Conservation (phyloP, 2,797 vertebrate species). For the Crypturellus tataupa region DNA sequence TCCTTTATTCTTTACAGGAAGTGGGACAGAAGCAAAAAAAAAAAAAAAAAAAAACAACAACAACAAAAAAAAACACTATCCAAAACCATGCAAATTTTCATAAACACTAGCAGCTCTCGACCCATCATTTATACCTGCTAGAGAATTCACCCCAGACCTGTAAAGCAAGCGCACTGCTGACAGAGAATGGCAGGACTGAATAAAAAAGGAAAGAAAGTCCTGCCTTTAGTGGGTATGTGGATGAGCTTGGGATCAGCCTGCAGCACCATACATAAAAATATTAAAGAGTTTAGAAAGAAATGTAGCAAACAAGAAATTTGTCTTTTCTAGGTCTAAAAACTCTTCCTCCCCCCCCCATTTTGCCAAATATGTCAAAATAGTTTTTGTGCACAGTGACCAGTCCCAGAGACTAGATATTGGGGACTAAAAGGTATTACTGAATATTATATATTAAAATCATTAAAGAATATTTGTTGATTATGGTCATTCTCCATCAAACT, state of each 20-base stretch:
- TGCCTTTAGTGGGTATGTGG: conserved; percentile 29
- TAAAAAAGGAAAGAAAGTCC: background rate
- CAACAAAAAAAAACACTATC: background rate
- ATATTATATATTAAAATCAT: background rate
- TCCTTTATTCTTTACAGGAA: background rate
- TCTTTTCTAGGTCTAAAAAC: background rate
- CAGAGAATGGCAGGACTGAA: background rate
- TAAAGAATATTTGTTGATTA: background rate
- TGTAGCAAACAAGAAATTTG: background rate
- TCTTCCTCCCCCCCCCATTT: too few relatives aligned
- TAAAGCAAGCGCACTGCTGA: background rate
- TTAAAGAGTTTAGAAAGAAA: background rate
- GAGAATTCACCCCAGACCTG: background rate
- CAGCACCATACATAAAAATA: background rate
- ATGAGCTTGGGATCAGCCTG: conserved; percentile 32
- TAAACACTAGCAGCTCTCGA: background rate
- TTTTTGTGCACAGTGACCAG: background rate
- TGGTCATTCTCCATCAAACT: background rate
- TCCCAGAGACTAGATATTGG: background rate
- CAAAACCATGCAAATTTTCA: background rate
- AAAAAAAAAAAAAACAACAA: too few relatives aligned
- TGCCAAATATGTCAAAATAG: background rate
- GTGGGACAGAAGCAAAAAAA: background rate
- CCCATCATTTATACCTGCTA: background rate
- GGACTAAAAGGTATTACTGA: background rate